Conservation (phyloP, 2,888 invertebrate genomes). For the Ichneumoninae sp. region DNA sequence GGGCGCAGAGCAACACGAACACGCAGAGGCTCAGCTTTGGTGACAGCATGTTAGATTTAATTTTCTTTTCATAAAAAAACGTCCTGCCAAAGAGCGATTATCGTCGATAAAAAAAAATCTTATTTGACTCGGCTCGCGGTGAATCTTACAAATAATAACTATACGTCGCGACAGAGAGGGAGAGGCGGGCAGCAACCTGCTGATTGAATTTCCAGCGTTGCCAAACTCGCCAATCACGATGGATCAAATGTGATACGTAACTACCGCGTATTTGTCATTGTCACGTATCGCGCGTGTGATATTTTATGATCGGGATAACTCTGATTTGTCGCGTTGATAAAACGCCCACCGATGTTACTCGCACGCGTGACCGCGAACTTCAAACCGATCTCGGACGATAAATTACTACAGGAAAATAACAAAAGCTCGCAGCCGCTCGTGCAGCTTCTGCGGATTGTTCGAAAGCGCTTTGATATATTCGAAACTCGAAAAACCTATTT, state of each 20-base stretch:
- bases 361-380: no score
- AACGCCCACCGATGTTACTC: no score
- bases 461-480: no score
- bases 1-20: constrained; percentile 73
- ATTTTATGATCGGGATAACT: background rate
- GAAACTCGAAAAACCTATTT: no score
- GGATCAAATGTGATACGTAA: background rate
- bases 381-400: no score
- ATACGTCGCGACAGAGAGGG: constrained; percentile 13
- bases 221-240: constrained; percentile 45
- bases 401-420: no score
- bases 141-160: constrained; percentile 25
- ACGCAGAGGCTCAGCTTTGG: constrained; percentile 75
- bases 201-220: constrained; percentile 62
- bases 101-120: background rate
- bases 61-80: constrained; percentile 34
- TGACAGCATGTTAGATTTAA: constrained; percentile 67
- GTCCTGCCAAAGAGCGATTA: background rate
- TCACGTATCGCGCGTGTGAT: background rate
- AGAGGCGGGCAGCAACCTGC: constrained; percentile 56
- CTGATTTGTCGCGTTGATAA: background rate
- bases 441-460: no score
- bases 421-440: no score
- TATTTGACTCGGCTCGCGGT: background rate
- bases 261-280: background rate